Percentiles rank a stretch among this genome's conserved stretches.
These are phyloP conservation scores for Wiebesia pumilae DNA, from an alignment of 1,140 invertebrate genomes.

Conservation along the genomic window DNA sequence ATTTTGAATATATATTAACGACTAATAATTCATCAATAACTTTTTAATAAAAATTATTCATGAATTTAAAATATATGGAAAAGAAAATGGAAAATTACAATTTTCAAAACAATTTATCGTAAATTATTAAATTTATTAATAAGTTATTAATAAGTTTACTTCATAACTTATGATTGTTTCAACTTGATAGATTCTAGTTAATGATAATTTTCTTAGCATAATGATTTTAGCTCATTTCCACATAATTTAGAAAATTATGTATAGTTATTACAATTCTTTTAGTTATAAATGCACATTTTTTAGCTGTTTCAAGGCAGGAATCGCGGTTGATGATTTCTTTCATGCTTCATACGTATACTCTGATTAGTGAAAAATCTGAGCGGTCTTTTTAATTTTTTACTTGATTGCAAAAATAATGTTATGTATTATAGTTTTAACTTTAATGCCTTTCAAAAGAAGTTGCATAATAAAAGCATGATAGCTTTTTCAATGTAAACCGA, in stretches of 20 bases:
- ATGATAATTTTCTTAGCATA: not conserved
- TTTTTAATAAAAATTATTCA: not conserved
- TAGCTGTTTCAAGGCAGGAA: not conserved
- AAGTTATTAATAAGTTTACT: not conserved
- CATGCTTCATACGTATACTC: not conserved
- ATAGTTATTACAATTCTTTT: not conserved
- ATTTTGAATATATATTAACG: too few relatives aligned
- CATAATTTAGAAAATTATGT: not conserved
- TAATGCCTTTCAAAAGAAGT: too few relatives aligned
- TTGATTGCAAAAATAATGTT: too few relatives aligned
- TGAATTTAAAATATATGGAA: not conserved
- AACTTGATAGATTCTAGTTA: not conserved
- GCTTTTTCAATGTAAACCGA: not conserved
- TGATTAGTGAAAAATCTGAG: not conserved
- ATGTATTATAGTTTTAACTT: too few relatives aligned
- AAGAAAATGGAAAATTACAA: not conserved
- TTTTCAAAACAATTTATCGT: not conserved
- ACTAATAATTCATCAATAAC: not conserved
- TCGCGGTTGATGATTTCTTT: not conserved
- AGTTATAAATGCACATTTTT: not conserved
- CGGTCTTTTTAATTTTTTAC: too few relatives aligned
- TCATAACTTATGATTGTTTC: not conserved
- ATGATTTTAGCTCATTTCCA: not conserved
- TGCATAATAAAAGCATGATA: too few relatives aligned
- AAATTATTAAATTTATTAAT: not conserved